phyloP scores from a whole-genome alignment of 2,888 invertebrate genomes.

The Callyntrura guangdongensis region DNA sequence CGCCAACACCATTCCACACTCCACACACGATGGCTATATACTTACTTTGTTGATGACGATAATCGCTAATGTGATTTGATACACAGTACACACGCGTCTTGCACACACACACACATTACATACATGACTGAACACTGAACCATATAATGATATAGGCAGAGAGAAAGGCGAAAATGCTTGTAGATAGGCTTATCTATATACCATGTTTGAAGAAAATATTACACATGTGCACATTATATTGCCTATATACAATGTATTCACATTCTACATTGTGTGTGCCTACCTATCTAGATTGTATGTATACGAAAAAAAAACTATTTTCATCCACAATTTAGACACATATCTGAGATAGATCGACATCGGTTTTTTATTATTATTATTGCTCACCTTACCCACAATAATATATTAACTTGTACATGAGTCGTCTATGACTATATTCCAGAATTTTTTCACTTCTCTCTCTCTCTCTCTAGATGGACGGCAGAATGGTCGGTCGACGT shows the following conservation, averaged over 20 bases:
- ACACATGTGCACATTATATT: slow-evolving; percentile 5
- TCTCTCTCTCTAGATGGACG: background rate
- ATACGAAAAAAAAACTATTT: slow-evolving; percentile 6
- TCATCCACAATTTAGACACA: slow-evolving; percentile 36
- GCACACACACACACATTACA: slow-evolving; percentile 55
- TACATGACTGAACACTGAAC: slow-evolving; percentile 34
- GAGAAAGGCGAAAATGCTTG: background rate
- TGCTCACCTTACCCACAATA: slow-evolving; percentile 61
- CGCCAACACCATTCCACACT: background rate
- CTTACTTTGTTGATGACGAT: slow-evolving; percentile 60
- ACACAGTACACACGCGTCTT: slow-evolving; percentile 76
- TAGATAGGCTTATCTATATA: background rate
- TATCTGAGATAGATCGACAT: slow-evolving; percentile 31
- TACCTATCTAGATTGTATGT: background rate
- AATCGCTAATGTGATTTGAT: slow-evolving; percentile 78
- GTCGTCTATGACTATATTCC: background rate
- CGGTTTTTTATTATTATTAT: slow-evolving; percentile 51
- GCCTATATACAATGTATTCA: too few relatives aligned
- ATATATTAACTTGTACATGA: slow-evolving; percentile 60
- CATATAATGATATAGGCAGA: background rate
- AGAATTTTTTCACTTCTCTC: too few relatives aligned
- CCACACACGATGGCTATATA: background rate
- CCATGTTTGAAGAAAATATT: background rate
- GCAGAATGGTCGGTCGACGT: background rate
- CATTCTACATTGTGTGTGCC: background rate